Base-by-base conservation (phyloP, 2,113 vertebrate species). In the Cottus gobio region DNA sequence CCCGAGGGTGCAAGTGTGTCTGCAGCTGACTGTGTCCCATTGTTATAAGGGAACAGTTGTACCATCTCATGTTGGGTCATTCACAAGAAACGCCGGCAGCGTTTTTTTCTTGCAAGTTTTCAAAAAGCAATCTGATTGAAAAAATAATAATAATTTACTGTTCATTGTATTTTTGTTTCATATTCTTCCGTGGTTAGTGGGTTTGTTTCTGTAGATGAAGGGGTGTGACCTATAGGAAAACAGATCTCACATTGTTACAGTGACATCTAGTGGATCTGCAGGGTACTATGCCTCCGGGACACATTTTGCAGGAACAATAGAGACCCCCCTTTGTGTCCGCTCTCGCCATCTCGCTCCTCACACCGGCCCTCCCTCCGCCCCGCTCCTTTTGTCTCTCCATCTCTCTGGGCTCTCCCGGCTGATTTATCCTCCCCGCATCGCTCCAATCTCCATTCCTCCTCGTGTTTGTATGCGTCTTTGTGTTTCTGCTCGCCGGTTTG, bases 261-360 rank as follows among this genome's bases (percentile, higher is more conserved):
- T 73, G 93, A 88, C 94, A 92, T 87, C 94, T 94, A 90, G 87
- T 91, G 93, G 91, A 63, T n/a, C 3, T 50, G 0, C n/a, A 0
- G n/a, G 76, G 90, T 74, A 90, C 76, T 57, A 5, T 46, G 60
- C 56, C 79, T 80, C 30, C 12, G 18, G 62, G 70, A 52, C 80
- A 81, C 84, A 84, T 91, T 93, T 85, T 60, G 1, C 83, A 80
- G 74, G 93, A 93, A 94, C 92, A 92, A 93, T 91, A 92, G 91
- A 92, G 78, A 79, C 80, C 85, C 85, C 89, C 85, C 85, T 90
- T 84, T 90, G 80, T 89, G 89, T 88, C 82, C 82, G 68, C 88
- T 78, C 85, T 84, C 83, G 46, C 81, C 84, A 11, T 77, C 82
- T 62, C 87, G 66, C 91, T 79, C 77, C 75, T 73, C 82, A 10